A percentile compares a stretch with the other conserved stretches of the same genome.
phyloP scores from a whole-genome alignment of 2,888 invertebrate genomes.

The Pharmacophagus antenor region DNA sequence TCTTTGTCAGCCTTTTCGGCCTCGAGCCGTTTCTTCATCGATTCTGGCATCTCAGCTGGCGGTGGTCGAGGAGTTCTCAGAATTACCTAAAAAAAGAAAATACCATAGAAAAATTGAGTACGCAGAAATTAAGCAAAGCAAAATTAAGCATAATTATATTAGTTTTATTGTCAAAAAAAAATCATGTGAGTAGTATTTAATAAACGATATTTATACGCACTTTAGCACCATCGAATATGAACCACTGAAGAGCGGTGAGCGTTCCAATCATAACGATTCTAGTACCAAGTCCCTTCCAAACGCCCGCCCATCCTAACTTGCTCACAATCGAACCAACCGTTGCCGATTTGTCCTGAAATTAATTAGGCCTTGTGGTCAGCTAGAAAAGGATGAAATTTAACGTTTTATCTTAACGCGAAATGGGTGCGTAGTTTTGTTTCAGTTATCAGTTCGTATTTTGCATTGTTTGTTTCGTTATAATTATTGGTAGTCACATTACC shows the following conservation, averaged over 20 bases:
- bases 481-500: no score
- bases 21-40: slow-evolving; percentile 86
- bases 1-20: slow-evolving; percentile 54
- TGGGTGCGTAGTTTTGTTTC: no score
- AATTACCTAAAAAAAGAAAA: slow-evolving; percentile 64
- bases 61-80: slow-evolving; percentile 95
- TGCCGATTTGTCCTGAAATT: slow-evolving; percentile 59
- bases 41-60: slow-evolving; percentile 96
- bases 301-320: slow-evolving; percentile 27
- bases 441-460: no score
- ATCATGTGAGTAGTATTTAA: no score
- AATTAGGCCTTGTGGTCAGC: background rate
- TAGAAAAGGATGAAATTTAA: no score
- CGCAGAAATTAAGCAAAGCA: background rate
- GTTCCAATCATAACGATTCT: slow-evolving; percentile 98
- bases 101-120: background rate
- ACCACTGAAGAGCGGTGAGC: slow-evolving; percentile 96
- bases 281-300: slow-evolving; percentile 49
- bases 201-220: slow-evolving; percentile 59
- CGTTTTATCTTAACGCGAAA: no score
- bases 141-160: no score
- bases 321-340: slow-evolving; percentile 61
- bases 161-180: no score
- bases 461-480: no score
- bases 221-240: slow-evolving; percentile 96